Conservation (phyloP, 23 tunicate species). For the Trididemnum miniatum region DNA sequence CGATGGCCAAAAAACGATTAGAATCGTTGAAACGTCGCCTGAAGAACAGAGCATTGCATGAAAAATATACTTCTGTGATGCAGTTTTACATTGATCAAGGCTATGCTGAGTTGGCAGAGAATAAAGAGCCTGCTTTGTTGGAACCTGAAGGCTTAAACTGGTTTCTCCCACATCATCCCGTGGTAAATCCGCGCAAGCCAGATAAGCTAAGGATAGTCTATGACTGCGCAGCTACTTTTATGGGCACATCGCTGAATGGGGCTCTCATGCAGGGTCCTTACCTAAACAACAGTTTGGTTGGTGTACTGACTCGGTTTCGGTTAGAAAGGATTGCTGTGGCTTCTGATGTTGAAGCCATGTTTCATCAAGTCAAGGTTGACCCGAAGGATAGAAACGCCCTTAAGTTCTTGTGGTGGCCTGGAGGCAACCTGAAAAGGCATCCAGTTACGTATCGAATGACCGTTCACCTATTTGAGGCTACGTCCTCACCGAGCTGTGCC, state of each 20-base stretch:
- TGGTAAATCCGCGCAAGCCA: constrained; percentile 22
- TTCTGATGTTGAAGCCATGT: background rate
- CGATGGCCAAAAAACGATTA: background rate
- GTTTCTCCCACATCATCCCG: constrained; percentile 25
- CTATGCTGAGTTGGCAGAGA: background rate
- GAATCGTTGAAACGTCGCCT: background rate
- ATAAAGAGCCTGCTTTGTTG: background rate
- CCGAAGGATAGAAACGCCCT: background rate
- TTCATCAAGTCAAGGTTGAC: constrained; percentile 1
- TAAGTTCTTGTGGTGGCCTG: background rate
- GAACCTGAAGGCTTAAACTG: background rate
- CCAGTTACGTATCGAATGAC: background rate
- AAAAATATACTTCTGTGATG: background rate
- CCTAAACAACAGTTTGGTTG: background rate
- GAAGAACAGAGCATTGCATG: background rate
- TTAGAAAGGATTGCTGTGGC: background rate
- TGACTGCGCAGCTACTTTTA: constrained; percentile 12
- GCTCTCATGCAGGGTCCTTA: background rate
- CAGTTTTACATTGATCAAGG: background rate
- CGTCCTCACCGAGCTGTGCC: constrained; percentile 6
- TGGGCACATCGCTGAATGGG: background rate
- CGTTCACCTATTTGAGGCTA: background rate
- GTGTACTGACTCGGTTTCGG: background rate
- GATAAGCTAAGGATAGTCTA: constrained; percentile 4
- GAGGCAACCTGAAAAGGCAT: background rate